A percentile compares a stretch with the other conserved stretches of the same genome.
Conservation (phyloP, 2,797 vertebrate genomes). For the Coracias cyanogaster region DNA sequence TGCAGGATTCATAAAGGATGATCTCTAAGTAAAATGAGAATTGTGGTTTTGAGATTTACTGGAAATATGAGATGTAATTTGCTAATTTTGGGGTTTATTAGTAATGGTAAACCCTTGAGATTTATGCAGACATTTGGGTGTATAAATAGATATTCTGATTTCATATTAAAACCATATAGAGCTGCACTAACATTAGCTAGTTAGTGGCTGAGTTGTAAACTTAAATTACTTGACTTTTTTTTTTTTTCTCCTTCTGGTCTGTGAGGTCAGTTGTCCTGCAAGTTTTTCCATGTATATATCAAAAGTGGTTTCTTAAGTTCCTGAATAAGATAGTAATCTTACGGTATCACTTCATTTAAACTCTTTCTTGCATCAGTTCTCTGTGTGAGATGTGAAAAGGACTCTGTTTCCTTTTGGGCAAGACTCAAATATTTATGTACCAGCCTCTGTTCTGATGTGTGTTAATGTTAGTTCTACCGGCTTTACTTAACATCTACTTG, state of each 20-base stretch:
- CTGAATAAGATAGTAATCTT: neutral
- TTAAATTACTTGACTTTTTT: neutral
- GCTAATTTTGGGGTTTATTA: neutral
- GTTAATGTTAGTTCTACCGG: neutral
- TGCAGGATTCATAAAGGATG: neutral
- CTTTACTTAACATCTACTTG: neutral
- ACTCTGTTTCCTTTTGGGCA: neutral
- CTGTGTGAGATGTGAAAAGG: neutral
- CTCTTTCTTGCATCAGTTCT: neutral
- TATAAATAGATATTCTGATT: neutral
- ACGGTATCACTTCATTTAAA: neutral
- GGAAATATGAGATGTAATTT: neutral
- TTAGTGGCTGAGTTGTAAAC: neutral
- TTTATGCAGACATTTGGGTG: neutral
- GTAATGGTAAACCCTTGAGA: neutral
- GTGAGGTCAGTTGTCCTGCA: neutral
- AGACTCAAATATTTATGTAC: neutral
- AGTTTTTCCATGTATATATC: neutral
- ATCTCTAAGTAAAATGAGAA: neutral
- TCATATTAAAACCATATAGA: accelerated
- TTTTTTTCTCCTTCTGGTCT: neutral
- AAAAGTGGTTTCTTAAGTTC: neutral
- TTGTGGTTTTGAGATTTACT: neutral
- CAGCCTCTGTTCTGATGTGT: neutral
- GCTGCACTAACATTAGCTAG: neutral